Conservation (phyloP, 2,113 vertebrate genomes). For the Candoia aspera region DNA sequence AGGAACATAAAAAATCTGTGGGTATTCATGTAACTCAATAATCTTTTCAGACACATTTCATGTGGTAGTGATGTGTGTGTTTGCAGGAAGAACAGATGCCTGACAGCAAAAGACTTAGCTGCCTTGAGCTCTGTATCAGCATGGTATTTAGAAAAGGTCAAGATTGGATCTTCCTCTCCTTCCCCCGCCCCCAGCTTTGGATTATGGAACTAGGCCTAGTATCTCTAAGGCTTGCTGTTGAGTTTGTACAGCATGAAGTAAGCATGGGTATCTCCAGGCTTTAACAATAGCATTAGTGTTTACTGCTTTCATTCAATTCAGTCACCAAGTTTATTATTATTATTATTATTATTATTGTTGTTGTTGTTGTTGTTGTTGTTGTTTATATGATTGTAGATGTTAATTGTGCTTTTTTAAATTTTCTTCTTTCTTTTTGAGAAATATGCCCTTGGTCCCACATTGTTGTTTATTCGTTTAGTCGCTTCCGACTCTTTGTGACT, state of each 20-base stretch:
- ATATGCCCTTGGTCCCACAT: too few relatives aligned
- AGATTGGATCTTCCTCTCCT: conserved; percentile 60
- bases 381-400: too few relatives aligned
- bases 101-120: too few relatives aligned
- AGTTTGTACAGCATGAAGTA: conserved; percentile 73
- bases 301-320: conserved; percentile 62
- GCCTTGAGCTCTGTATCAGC: conserved; percentile 59
- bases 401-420: too few relatives aligned
- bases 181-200: conserved; percentile 60
- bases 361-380: too few relatives aligned
- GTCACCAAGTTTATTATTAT: conserved; percentile 54
- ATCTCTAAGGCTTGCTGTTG: conserved; percentile 71
- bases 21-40: neutral
- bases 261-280: conserved; percentile 70
- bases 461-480: too few relatives aligned
- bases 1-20: neutral
- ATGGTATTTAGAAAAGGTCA: conserved; percentile 70
- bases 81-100: too few relatives aligned
- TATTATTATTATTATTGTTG: too few relatives aligned
- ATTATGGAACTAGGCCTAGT: conserved; percentile 69
- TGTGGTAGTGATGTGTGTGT: neutral
- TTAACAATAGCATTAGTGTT: conserved; percentile 65
- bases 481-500: too few relatives aligned
- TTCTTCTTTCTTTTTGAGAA: too few relatives aligned
- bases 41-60: neutral